These are phyloP conservation scores for fruit fly (Drosophila melanogaster) DNA, from an alignment of 1,140 invertebrate genomes.

Conservation along the genomic window DNA sequence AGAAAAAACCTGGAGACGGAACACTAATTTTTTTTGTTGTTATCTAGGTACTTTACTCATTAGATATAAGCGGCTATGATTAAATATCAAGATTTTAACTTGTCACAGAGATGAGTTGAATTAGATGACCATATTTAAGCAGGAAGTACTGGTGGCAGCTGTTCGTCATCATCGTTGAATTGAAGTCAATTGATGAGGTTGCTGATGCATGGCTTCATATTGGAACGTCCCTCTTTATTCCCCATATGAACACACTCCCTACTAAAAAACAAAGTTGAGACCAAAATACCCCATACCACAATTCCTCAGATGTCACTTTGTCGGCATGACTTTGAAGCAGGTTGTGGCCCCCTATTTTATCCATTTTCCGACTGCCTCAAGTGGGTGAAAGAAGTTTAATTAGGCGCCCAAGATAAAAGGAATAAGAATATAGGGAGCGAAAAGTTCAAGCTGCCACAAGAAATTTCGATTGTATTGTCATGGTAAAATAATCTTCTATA, in stretches of 20 bases:
- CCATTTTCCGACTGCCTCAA: slow-evolving; percentile 17
- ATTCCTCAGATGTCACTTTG: slow-evolving; percentile 47
- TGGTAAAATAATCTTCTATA: background rate
- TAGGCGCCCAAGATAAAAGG: slow-evolving; percentile 28
- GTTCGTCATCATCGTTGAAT: slow-evolving; percentile 39
- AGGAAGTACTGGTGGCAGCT: slow-evolving; percentile 34
- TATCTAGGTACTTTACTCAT: background rate
- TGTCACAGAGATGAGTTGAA: background rate
- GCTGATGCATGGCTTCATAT: slow-evolving; percentile 20
- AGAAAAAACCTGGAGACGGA: background rate
- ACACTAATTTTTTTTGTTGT: slow-evolving; percentile 7
- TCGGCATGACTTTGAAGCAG: slow-evolving; percentile 47
- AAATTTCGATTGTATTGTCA: slow-evolving; percentile 2
- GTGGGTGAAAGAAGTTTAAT: slow-evolving; percentile 59
- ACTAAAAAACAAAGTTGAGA: slow-evolving; percentile 2
- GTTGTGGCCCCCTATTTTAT: slow-evolving; percentile 4
- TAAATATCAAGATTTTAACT: background rate
- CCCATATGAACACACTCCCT: slow-evolving; percentile 9
- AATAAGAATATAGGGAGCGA: background rate
- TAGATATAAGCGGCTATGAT: background rate
- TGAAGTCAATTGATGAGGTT: slow-evolving; percentile 57
- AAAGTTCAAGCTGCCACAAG: slow-evolving; percentile 10
- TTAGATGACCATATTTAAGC: background rate
- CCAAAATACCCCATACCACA: background rate
- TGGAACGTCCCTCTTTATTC: background rate